Evolutionary conservation across 2,113 vertebrate genomes (phyloP).

Genomic region (Eolophus roseicapilla): DNA sequence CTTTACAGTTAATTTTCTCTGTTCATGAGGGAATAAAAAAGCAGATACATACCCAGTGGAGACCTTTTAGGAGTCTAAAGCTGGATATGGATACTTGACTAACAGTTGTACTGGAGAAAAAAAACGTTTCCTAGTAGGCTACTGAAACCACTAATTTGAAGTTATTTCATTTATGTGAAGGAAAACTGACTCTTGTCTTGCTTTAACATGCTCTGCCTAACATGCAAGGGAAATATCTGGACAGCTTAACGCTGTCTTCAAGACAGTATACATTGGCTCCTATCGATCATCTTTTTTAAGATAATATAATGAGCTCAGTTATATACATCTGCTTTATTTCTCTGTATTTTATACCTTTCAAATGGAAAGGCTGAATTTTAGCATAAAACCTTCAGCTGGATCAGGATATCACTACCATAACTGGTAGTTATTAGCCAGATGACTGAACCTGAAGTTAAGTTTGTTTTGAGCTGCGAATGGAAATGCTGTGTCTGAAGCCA

Average conservation of each 20-base stretch:
- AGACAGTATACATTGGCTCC: background rate
- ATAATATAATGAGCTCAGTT: background rate
- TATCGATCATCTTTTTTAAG: background rate
- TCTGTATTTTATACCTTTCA: background rate
- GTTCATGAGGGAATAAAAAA: background rate
- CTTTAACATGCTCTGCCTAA: background rate
- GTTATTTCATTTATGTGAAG: background rate
- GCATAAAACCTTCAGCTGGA: background rate
- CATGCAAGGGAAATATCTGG: background rate
- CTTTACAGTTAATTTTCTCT: background rate
- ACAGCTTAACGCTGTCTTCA: background rate
- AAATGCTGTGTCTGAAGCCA: background rate
- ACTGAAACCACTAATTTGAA: background rate
- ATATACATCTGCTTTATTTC: background rate
- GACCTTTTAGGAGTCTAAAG: background rate
- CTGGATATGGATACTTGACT: background rate
- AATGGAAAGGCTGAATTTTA: background rate
- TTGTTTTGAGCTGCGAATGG: background rate
- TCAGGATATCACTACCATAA: background rate
- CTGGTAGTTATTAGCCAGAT: background rate
- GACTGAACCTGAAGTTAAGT: background rate
- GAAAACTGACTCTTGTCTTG: background rate
- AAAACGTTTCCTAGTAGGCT: background rate
- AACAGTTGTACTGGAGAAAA: background rate
- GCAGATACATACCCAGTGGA: background rate